Percentiles rank a stretch among this genome's conserved stretches.
Evolutionary conservation across 1,140 invertebrate genomes (phyloP).

Genomic region (Drosophila mauritiana): DNA sequence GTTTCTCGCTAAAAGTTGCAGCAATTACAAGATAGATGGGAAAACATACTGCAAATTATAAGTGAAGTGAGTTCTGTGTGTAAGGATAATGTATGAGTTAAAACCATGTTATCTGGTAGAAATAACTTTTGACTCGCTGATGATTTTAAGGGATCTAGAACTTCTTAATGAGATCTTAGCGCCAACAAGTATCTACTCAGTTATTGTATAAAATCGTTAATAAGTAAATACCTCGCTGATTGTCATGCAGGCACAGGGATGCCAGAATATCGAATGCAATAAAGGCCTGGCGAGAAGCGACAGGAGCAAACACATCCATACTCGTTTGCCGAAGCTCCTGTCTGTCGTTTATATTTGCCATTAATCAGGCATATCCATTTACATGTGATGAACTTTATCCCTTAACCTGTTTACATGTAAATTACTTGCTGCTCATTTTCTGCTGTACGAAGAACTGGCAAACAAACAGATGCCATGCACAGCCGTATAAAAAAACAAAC

Average conservation of each 20-base stretch:
- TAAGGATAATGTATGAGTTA: not conserved
- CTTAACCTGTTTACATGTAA: conserved; percentile 61
- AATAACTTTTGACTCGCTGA: not conserved
- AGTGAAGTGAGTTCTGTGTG: not conserved
- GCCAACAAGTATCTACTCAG: too few species aligned
- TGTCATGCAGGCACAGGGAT: not conserved
- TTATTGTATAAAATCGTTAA: not conserved
- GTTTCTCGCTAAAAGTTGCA: not conserved
- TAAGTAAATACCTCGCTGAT: not conserved
- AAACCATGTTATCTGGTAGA: not conserved
- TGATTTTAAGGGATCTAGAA: too few species aligned
- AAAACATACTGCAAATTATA: not conserved
- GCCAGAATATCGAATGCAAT: not conserved
- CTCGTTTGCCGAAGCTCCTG: conserved; percentile 12
- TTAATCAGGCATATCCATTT: conserved; percentile 53
- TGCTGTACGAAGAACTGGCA: conserved; percentile 16
- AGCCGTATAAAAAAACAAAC: conserved; percentile 1
- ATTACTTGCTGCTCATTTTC: conserved; percentile 62
- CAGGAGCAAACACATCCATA: not conserved
- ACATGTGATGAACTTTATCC: conserved; percentile 54
- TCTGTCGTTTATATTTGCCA: conserved; percentile 42
- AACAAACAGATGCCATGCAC: conserved; percentile 19
- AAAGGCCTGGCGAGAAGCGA: not conserved
- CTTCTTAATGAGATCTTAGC: not conserved
- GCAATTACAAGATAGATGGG: conserved; percentile 7